These are phyloP conservation scores for Polyploca ridens DNA, from an alignment of 2,888 invertebrate genomes.

Conservation along the genomic window DNA sequence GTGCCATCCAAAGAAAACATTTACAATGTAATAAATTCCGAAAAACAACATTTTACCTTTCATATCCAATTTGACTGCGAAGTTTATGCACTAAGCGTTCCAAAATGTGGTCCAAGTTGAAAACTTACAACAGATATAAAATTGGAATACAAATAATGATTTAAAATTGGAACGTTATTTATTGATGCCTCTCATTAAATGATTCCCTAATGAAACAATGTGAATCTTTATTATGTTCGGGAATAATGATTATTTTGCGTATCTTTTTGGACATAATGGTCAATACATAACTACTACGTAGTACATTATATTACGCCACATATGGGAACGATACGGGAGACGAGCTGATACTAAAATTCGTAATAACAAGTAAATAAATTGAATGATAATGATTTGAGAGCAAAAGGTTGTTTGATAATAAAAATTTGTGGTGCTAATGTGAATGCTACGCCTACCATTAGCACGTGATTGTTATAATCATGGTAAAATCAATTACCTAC, in stretches of 20 bases:
- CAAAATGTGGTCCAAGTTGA: background rate
- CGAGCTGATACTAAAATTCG: constrained; percentile 30
- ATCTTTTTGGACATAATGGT: background rate
- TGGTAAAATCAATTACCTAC: background rate
- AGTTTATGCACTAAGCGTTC: background rate
- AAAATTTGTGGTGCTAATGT: constrained; percentile 29
- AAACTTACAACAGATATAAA: background rate
- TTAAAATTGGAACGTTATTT: too few relatives aligned
- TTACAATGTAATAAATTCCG: constrained; percentile 6
- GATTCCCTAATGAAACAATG: too few relatives aligned
- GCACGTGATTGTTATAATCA: constrained; percentile 8
- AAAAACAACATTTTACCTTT: constrained; percentile 5
- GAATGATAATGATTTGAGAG: constrained; percentile 51
- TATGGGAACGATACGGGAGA: constrained; percentile 37
- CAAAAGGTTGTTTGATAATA: constrained; percentile 51
- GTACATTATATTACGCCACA: constrained; percentile 22
- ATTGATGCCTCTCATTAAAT: too few relatives aligned
- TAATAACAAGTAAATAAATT: constrained; percentile 50
- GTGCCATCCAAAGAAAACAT: constrained; percentile 35
- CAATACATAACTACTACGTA: constrained; percentile 20
- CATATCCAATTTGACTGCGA: background rate
- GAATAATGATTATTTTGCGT: background rate
- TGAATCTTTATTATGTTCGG: background rate
- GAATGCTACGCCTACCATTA: constrained; percentile 14
- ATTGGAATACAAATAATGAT: background rate